Evolutionary conservation across 2,797 vertebrate species (phyloP), one percentile per base, ranked within the genome.

Genomic region (Hipposideros larvatus): DNA sequence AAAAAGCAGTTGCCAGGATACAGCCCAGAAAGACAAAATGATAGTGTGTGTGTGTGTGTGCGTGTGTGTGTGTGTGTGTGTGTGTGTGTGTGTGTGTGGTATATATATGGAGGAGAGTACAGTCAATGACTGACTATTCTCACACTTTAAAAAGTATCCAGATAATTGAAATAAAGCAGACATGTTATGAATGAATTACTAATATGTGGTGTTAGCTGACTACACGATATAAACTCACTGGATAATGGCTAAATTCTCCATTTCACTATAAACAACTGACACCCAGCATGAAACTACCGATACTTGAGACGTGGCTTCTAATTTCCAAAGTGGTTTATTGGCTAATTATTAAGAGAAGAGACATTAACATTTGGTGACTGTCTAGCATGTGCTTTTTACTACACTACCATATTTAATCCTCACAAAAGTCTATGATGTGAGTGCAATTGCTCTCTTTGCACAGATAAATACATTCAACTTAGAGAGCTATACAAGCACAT

Each of bases 61-160:
- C n/a, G 19, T 41, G 37, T 37, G 37, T 37, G 37, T 37, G 37
- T 37, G 37, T 37, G 37, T 37, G 37, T 37, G 37, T 37, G 37
- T 53, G 5, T 53, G 16, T 18, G 13, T 48, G 13, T 48, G 11
- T 48, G 9, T 53, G 15, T 53, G 19, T 41, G 37, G 2, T 37
- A 59, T 24, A 59, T 13, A 26, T 26, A 66, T 48, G 41, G 26
- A 80, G 75, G 13, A 88, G 51, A 77, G 61, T 41, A 71, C 0
- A 68, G 1, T 74, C 53, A 87, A 48, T 92, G 26, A 77, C 11
- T 71, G 22, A 79, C 94, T 55, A 77, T 4, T 82, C 34, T 87
- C 82, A 77, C 46, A 46, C 34, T 68, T 95, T 73, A 37, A 57
- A 90, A 96, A 73, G 6, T 46, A 80, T 22, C 53, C n/a, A 91